Percentiles rank a stretch among this genome's conserved stretches.
phyloP scores from a whole-genome alignment of 2,888 invertebrate genomes.

The Odontocolon sp. region DNA sequence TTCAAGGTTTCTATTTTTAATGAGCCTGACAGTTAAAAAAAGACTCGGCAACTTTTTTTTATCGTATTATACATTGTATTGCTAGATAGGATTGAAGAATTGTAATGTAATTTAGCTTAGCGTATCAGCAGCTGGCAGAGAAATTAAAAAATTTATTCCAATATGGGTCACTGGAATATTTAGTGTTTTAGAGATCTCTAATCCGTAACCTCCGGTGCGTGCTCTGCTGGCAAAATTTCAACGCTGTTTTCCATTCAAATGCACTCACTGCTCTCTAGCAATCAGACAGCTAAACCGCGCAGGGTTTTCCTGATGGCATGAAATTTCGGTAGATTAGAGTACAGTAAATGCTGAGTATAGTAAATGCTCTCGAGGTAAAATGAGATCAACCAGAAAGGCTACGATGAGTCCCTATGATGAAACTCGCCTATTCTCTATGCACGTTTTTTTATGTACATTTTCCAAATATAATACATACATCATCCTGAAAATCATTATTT shows the following conservation, averaged over 20 bases:
- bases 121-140: background rate
- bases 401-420: slow-evolving; percentile 33
- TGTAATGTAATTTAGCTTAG: slow-evolving; percentile 29
- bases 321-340: slow-evolving; percentile 22
- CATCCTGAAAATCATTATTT: no score
- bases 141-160: slow-evolving; percentile 37
- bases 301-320: slow-evolving; percentile 29
- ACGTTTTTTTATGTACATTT: no score
- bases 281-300: background rate
- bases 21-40: background rate
- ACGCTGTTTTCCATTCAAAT: slow-evolving; percentile 40
- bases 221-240: slow-evolving; percentile 11
- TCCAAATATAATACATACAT: no score
- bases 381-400: slow-evolving; percentile 38
- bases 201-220: slow-evolving; percentile 47
- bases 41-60: background rate
- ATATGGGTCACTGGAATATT: slow-evolving; percentile 42
- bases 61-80: background rate
- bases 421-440: slow-evolving; percentile 8
- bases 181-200: slow-evolving; percentile 34
- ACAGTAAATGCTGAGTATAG: background rate
- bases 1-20: slow-evolving; percentile 22
- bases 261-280: background rate
- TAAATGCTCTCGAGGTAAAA: slow-evolving; percentile 21
- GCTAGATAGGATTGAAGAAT: background rate